Percentiles rank a stretch among this genome's conserved stretches.
Evolutionary conservation across 2,113 vertebrate species (phyloP).

Genomic region (Pomatostomus ruficeps): DNA sequence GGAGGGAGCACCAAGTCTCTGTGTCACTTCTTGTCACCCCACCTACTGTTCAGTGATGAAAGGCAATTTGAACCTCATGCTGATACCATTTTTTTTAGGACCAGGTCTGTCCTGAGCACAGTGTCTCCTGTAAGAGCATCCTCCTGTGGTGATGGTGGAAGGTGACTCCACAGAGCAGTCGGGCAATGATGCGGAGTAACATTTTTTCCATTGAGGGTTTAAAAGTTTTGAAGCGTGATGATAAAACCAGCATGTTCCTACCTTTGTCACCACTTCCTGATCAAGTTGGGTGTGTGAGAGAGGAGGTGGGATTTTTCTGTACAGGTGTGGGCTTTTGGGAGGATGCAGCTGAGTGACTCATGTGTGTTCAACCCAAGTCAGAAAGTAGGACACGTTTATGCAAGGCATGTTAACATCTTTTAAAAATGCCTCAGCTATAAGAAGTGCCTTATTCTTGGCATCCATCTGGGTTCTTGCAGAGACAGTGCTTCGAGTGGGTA

Average conservation of each 20-base stretch:
- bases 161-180: accelerated
- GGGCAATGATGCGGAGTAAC: background rate
- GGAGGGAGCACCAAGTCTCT: background rate
- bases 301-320: background rate
- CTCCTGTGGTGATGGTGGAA: background rate
- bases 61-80: background rate
- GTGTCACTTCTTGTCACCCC: background rate
- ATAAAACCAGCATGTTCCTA: background rate
- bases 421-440: conserved; percentile 45
- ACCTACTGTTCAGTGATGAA: background rate
- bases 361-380: background rate
- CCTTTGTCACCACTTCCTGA: background rate
- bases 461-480: conserved; percentile 45
- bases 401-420: conserved; percentile 24
- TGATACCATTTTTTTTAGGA: background rate
- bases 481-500: background rate
- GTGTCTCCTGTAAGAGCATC: background rate
- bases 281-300: background rate
- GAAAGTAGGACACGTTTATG: conserved; percentile 46
- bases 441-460: conserved; percentile 45
- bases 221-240: background rate
- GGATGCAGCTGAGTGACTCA: background rate
- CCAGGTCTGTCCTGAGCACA: background rate
- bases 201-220: background rate
- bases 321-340: background rate